Conservation (phyloP, 2,888 invertebrate genomes). For the Ormyrus pomaceus region DNA sequence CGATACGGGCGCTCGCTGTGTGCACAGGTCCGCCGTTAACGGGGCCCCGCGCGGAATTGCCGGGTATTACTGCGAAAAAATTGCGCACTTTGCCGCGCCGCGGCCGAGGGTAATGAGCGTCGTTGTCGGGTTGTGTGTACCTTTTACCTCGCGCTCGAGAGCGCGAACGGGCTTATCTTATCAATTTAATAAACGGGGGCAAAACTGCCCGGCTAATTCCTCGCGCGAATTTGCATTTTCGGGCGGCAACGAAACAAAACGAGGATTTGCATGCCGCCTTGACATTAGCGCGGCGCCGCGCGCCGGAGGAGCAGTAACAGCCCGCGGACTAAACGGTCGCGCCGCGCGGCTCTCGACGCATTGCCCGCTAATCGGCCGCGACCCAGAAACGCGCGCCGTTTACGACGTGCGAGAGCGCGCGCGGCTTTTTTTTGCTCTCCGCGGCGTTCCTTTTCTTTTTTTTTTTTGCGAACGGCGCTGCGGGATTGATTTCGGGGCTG, state of each 20-base stretch:
- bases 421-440: neutral
- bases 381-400: neutral
- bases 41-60: too few species aligned
- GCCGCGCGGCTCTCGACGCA: neutral
- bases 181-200: too few species aligned
- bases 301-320: too few species aligned
- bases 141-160: neutral
- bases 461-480: neutral
- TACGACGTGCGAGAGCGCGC: constrained; percentile 26
- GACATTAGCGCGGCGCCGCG: too few species aligned
- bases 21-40: too few species aligned
- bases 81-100: too few species aligned
- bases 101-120: too few species aligned
- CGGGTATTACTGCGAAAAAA: too few species aligned
- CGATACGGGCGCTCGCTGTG: too few species aligned
- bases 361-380: constrained; percentile 4
- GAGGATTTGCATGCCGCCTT: neutral
- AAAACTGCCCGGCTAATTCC: too few species aligned
- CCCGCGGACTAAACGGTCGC: neutral
- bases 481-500: too few species aligned
- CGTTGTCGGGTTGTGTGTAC: neutral
- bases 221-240: constrained; percentile 36
- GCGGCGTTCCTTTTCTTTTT: neutral
- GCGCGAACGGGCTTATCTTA: neutral
- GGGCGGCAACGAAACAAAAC: constrained; percentile 13